Evolutionary conservation across 2,888 invertebrate genomes (phyloP), one percentile per base, ranked within the genome.

Genomic region (Allolobophora icterica): DNA sequence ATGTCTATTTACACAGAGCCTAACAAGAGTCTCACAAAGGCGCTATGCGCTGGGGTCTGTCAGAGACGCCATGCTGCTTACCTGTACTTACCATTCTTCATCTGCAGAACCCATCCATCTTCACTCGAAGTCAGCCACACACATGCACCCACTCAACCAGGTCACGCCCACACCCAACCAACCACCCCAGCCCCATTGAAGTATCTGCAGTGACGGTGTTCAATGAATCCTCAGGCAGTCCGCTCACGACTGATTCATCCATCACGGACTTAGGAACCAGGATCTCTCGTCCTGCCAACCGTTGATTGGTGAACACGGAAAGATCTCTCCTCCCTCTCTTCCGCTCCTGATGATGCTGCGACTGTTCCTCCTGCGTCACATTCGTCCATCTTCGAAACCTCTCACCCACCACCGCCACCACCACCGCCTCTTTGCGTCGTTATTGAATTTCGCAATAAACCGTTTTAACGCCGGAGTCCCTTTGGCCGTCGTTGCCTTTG

Each of bases 391-490:
- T 24, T 24, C 52, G 4, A 21, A n/a, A 30, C 11, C n/a, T 1
- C n/a, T 17, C 2, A n/a, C 71, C 8, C 52, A 13, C 30, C n/a
- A n/a, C n/a, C n/a, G n/a, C n/a, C n/a, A n/a, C 71, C 30, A n/a
- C 71, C 13, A 11, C 30, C 30, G 30, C n/a, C 71, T 71, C 11
- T 71, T n/a, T n/a, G 30, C 71, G n/a, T 71, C 71, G 30, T 71
- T 71, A 71, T 71, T 71, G 71, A 71, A 71, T 71, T n/a, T 71
- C 71, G 71, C 71, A 71, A n/a, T 71, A 71, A n/a, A 71, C 71
- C 71, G 71, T 71, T 71, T 71, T n/a, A 71, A n/a, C 71, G 13
- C 8, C 71, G 71, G n/a, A n/a, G n/a, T 52, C n/a, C n/a, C 8
- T 71, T n/a, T 8, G 71, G 71, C 8, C 30, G 71, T 13, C 71